Conservation (phyloP, 2,888 invertebrate species). For the Anthophora plumipes region DNA sequence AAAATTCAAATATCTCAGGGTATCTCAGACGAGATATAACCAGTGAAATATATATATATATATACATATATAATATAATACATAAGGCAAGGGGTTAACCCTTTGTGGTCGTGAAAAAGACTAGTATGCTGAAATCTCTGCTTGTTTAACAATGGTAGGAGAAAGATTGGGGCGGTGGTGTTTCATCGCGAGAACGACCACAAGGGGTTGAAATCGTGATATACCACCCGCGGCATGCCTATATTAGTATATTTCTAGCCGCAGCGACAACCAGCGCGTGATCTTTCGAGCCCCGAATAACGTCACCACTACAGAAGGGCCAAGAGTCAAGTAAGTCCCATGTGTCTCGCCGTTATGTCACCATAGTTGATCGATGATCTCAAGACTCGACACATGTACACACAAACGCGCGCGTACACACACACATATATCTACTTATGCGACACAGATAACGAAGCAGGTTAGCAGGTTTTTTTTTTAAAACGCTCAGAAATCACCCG, state of each 20-base stretch:
- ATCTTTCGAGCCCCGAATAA: conserved; percentile 91
- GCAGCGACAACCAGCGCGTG: conserved; percentile 90
- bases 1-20: too few species aligned
- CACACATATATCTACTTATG: background rate
- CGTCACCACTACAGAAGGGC: conserved; percentile 88
- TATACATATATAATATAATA: too few species aligned
- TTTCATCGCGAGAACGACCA: conserved; percentile 18
- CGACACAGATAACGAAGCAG: background rate
- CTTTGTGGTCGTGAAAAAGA: conserved; percentile 35
- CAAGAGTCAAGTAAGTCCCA: conserved; percentile 90
- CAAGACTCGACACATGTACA: conserved; percentile 29
- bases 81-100: conserved; percentile 25
- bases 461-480: too few species aligned
- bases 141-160: too few species aligned
- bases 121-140: too few species aligned
- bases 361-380: conserved; percentile 60
- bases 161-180: too few species aligned
- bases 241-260: conserved; percentile 86
- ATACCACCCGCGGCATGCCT: conserved; percentile 78
- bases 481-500: too few species aligned
- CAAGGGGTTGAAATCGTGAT: conserved; percentile 53
- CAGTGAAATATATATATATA: too few species aligned
- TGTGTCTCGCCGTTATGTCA: conserved; percentile 76
- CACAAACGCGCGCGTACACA: background rate
- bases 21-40: too few species aligned